Base-by-base conservation (phyloP, 2,797 vertebrate species). In the Sebastes hubbsi region DNA sequence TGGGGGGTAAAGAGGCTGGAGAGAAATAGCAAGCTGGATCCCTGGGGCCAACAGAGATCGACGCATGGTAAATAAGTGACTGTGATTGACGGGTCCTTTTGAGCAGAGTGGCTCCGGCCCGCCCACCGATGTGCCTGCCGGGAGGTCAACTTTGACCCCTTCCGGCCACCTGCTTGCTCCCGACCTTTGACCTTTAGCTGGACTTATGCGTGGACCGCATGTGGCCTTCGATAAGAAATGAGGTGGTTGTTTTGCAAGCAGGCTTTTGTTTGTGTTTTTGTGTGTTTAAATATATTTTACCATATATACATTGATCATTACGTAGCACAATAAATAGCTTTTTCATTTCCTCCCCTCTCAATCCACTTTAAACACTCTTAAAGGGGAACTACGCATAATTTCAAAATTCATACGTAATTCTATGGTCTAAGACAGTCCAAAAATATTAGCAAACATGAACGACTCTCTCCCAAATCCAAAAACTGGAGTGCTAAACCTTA, bases 41-140 rank as follows among this genome's bases (percentile, higher is more conserved):
- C 89, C 89, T 68, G 84, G 88, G 92, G 92, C 89, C 89, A 72
- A 49, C 78, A 78, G 81, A 88, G 91, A 92, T 93, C 81, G 78
- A 83, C 79, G 82, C 86, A 84, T 83, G 88, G 81, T 87, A 90
- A 91, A 93, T 94, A 92, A 94, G 92, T 89, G 81, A 88, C 88
- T 80, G 77, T 96, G 95, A 96, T 94, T 96, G 96, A 95, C 93
- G 20, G 92, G 68, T 88, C 84, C 87, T 88, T 90, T 92, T 94
- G 91, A 94, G 86, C 67, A 16, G 78, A 72, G 72, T 68, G 82
- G 87, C 88, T 92, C 65, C 85, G 87, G 76, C 86, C 84, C 83
- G 90, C 91, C 92, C 83, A 76, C 81, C 52, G 81, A 92, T 90
- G 89, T 93, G 91, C 88, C 90, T 81, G 74, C 81, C 22, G 78